These are phyloP conservation scores for Synergus laeviventris DNA, from an alignment of 2,888 invertebrate genomes.

Conservation along the genomic window DNA sequence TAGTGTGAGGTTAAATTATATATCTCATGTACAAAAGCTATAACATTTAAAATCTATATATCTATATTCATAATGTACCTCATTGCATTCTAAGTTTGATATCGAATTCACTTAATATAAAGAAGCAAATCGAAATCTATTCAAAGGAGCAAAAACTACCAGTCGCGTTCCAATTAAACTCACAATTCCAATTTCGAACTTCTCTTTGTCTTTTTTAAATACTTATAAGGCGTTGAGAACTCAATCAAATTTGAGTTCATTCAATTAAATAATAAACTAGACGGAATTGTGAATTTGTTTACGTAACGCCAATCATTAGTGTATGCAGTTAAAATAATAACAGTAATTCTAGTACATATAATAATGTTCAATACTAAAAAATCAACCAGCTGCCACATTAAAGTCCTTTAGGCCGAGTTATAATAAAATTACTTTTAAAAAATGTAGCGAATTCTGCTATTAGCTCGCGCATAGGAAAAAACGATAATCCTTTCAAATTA, in stretches of 20 bases:
- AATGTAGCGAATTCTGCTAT: neutral
- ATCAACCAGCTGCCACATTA: constrained; percentile 50
- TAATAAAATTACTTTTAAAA: constrained; percentile 32
- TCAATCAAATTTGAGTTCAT: neutral
- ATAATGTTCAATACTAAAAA: constrained; percentile 31
- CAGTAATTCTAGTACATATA: constrained; percentile 28
- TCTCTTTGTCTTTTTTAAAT: neutral
- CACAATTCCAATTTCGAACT: constrained; percentile 3
- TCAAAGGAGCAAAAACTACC: neutral
- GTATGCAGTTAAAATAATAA: constrained; percentile 24
- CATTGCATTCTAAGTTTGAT: neutral
- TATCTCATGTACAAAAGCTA: constrained; percentile 14
- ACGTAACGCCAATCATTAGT: constrained; percentile 42
- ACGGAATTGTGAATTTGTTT: constrained; percentile 45
- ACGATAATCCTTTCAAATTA: neutral
- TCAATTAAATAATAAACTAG: neutral
- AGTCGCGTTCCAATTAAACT: neutral
- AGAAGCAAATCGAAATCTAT: neutral
- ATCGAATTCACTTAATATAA: constrained; percentile 11
- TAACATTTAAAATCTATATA: constrained; percentile 25
- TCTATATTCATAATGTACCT: neutral
- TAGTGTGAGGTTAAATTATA: neutral
- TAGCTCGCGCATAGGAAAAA: constrained; percentile 2
- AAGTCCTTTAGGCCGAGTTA: constrained; percentile 54
- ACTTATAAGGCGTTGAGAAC: neutral